A percentile compares a stretch with the other conserved stretches of the same genome.
phyloP scores from a whole-genome alignment of 92 coral and sea anemone genomes.

The Parazoanthus atlanticus region DNA sequence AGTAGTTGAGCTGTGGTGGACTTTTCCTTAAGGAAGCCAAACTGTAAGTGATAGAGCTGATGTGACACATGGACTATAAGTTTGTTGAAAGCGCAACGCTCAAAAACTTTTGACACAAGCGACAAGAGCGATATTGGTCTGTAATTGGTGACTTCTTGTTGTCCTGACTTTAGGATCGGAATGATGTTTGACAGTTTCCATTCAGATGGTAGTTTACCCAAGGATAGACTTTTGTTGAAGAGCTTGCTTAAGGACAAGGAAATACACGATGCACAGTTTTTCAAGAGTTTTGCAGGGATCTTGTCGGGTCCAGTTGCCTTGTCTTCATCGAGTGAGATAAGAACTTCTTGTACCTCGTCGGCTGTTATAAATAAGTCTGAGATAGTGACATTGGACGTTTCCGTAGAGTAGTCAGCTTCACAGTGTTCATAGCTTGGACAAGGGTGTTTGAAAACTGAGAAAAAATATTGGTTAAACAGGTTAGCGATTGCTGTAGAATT shows the following conservation, averaged over 20 bases:
- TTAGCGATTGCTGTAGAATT: slow-evolving; percentile 1
- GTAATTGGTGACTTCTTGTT: slow-evolving; percentile 11
- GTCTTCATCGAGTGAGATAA: slow-evolving; percentile 31
- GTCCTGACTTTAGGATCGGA: slow-evolving; percentile 25
- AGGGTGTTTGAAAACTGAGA: slow-evolving; percentile 37
- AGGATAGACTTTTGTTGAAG: slow-evolving; percentile 38
- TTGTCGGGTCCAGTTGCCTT: slow-evolving; percentile 44
- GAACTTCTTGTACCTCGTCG: slow-evolving; percentile 36
- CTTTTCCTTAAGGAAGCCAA: slow-evolving; percentile 13
- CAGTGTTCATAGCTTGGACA: slow-evolving; percentile 4
- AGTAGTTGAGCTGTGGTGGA: slow-evolving; percentile 15
- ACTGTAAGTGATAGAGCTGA: slow-evolving; percentile 24
- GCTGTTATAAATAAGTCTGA: slow-evolving; percentile 25
- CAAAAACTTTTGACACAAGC: background rate
- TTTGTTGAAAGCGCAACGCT: slow-evolving; percentile 13
- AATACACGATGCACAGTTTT: slow-evolving; percentile 38
- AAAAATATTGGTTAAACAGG: slow-evolving; percentile 11
- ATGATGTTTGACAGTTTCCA: slow-evolving; percentile 44
- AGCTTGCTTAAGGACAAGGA: slow-evolving; percentile 30
- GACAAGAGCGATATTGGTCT: background rate
- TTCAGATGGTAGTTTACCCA: slow-evolving; percentile 41
- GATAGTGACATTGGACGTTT: slow-evolving; percentile 7
- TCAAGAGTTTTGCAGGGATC: slow-evolving; percentile 41
- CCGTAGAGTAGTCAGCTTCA: slow-evolving; percentile 1
- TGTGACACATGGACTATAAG: slow-evolving; percentile 3